Conservation (phyloP, 2,113 vertebrate genomes). For the Lepus timidus region DNA sequence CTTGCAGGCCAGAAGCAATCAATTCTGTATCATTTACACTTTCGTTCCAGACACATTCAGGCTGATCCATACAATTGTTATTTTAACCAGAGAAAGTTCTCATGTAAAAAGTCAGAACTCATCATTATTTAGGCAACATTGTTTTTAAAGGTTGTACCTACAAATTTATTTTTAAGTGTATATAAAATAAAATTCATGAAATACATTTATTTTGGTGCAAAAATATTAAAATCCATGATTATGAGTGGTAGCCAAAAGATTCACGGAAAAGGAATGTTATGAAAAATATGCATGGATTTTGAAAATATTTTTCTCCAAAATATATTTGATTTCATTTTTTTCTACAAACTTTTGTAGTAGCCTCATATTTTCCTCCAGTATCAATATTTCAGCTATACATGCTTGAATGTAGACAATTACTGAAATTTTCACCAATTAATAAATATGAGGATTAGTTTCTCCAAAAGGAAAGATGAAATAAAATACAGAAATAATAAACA, state of each 20-base stretch:
- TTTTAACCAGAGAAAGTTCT: not conserved
- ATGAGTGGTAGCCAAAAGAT: too few species aligned
- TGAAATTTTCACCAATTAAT: constrained; percentile 1
- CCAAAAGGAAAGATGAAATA: not conserved
- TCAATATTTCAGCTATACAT: not conserved
- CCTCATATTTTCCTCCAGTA: not conserved
- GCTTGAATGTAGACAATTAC: not conserved
- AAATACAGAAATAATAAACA: not conserved
- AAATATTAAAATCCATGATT: too few species aligned
- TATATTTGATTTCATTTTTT: too few species aligned
- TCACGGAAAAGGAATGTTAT: too few species aligned
- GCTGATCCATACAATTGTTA: not conserved
- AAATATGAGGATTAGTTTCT: not conserved
- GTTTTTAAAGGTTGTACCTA: not conserved
- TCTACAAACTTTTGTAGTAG: too few species aligned
- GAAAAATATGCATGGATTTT: too few species aligned
- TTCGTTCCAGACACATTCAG: not conserved
- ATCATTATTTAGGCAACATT: not conserved
- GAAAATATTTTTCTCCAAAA: too few species aligned
- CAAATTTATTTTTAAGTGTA: too few species aligned
- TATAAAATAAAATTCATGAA: too few species aligned
- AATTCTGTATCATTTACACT: not conserved
- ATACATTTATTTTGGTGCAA: too few species aligned
- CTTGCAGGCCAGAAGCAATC: not conserved
- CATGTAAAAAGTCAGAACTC: not conserved